A percentile compares a stretch with the other conserved stretches of the same genome.
Conservation (phyloP, 2,797 vertebrate genomes). For the Sciurus carolinensis region DNA sequence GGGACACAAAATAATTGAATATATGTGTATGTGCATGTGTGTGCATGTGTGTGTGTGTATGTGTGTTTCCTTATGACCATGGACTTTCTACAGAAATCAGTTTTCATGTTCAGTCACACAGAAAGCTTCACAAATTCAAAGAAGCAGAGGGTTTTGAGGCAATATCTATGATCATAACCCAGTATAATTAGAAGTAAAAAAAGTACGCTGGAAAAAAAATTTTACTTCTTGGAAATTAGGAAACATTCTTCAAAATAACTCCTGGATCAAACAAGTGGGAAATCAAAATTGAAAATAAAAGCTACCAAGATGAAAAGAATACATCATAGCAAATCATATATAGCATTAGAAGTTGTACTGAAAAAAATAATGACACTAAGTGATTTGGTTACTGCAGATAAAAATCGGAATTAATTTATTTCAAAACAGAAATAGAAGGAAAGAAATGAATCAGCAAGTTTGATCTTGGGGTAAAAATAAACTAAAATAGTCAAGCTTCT, state of each 20-base stretch:
- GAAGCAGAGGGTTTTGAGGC: neutral
- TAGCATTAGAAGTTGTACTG: neutral
- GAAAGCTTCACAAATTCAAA: slow-evolving; percentile 22
- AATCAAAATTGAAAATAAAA: slow-evolving; percentile 46
- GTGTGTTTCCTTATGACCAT: neutral
- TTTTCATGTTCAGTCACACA: slow-evolving; percentile 1
- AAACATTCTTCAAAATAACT: slow-evolving; percentile 50
- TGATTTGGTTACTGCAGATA: slow-evolving; percentile 47
- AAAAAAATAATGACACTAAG: slow-evolving; percentile 12
- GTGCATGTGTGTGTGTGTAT: neutral
- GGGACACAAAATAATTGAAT: slow-evolving; percentile 36
- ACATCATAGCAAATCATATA: slow-evolving; percentile 7
- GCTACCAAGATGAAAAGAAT: neutral
- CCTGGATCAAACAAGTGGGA: slow-evolving; percentile 3
- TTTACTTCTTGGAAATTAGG: slow-evolving; percentile 46
- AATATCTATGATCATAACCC: neutral
- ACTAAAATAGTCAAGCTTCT: slow-evolving; percentile 38
- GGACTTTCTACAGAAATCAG: neutral
- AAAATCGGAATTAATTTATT: slow-evolving; percentile 49
- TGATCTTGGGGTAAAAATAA: slow-evolving; percentile 16
- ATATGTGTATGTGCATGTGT: neutral
- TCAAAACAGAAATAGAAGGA: slow-evolving; percentile 58
- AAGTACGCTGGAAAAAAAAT: slow-evolving; percentile 27
- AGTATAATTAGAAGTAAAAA: slow-evolving; percentile 53
- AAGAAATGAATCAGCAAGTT: slow-evolving; percentile 21